A percentile compares a stretch with the other conserved stretches of the same genome.
Evolutionary conservation across 2,797 vertebrate genomes (phyloP).

Genomic region (Luscinia megarhynchos): DNA sequence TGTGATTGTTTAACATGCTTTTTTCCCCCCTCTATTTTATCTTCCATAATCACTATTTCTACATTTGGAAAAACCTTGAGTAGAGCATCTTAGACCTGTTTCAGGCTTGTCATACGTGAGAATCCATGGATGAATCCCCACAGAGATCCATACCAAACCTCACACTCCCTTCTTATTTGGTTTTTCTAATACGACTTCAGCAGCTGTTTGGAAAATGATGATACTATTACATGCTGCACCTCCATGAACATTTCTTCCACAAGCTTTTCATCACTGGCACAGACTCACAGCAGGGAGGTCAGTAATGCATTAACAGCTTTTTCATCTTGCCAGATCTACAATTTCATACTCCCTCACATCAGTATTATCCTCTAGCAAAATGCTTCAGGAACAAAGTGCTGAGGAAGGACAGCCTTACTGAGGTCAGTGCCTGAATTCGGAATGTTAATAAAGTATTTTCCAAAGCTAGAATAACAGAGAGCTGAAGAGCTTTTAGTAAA

Average conservation of each 20-base stretch:
- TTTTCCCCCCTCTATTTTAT: rapidly evolving
- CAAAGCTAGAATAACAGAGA: background rate
- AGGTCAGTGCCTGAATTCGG: background rate
- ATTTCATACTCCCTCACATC: background rate
- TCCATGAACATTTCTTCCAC: background rate
- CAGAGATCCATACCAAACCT: background rate
- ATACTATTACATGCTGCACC: background rate
- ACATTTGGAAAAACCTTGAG: background rate
- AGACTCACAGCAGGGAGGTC: background rate
- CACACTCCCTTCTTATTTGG: background rate
- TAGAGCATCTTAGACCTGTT: background rate
- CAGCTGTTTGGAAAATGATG: background rate
- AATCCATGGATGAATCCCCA: background rate
- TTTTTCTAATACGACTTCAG: background rate
- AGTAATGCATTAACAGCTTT: background rate
- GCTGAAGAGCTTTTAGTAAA: background rate
- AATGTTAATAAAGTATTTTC: background rate
- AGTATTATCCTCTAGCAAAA: background rate
- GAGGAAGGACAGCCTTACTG: background rate
- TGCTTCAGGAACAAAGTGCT: background rate
- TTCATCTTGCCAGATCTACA: background rate
- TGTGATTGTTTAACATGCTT: background rate
- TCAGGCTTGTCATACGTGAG: rapidly evolving
- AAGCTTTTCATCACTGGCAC: background rate
- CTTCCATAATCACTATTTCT: background rate